A percentile compares a stretch with the other conserved stretches of the same genome.
Evolutionary conservation across 2,888 invertebrate genomes (phyloP).

Genomic region (Xestobium rufovillosum): DNA sequence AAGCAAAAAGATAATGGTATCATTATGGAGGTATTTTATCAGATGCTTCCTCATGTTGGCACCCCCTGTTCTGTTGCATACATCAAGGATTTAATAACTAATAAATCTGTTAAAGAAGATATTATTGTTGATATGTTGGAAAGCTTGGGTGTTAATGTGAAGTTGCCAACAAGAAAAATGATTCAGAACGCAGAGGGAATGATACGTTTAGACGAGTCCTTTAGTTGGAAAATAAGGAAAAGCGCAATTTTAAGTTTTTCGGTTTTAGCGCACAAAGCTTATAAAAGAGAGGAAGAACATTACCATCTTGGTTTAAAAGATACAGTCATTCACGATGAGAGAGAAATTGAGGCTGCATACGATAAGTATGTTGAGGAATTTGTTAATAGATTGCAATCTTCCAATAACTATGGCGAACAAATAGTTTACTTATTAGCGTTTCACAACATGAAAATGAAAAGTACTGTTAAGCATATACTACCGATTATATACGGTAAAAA

Average conservation of each 20-base stretch:
- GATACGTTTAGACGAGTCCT: conserved; percentile 26
- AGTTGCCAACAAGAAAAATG: conserved; percentile 38
- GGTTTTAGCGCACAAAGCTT: conserved; percentile 39
- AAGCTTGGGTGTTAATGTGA: conserved; percentile 41
- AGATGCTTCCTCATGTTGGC: conserved; percentile 44
- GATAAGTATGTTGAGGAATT: conserved; percentile 29
- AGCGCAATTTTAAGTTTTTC: conserved; percentile 43
- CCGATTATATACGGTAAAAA: conserved; percentile 40
- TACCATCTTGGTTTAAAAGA: conserved; percentile 13
- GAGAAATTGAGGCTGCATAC: conserved; percentile 19
- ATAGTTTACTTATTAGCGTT: conserved; percentile 44
- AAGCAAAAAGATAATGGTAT: conserved; percentile 17
- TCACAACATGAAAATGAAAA: conserved; percentile 41
- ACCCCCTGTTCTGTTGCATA: conserved; percentile 40
- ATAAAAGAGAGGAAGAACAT: conserved; percentile 16
- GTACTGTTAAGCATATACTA: conserved; percentile 38
- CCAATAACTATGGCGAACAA: conserved; percentile 35
- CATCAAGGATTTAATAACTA: conserved; percentile 37
- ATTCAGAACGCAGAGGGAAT: conserved; percentile 37
- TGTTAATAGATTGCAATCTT: conserved; percentile 26
- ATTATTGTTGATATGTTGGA: conserved; percentile 36
- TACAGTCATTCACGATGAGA: conserved; percentile 5
- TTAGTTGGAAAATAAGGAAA: conserved; percentile 31
- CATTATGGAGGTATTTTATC: conserved; percentile 36
- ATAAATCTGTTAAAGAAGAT: conserved; percentile 32